phyloP scores from a whole-genome alignment of 2,888 invertebrate genomes.

The Junonia oenone region DNA sequence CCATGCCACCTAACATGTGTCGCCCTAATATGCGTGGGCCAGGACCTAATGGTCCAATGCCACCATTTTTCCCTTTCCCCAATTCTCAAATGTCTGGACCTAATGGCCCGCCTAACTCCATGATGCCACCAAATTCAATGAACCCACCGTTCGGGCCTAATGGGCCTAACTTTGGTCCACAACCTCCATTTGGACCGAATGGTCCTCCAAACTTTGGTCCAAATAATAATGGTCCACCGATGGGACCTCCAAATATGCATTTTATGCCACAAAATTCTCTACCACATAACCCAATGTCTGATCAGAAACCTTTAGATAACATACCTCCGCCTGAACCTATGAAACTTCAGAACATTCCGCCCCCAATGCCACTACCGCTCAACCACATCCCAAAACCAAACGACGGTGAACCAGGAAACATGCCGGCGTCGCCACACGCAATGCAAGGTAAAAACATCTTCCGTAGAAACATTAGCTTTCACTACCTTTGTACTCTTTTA shows the following conservation, averaged over 20 bases:
- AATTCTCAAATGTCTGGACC: constrained; percentile 43
- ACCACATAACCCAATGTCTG: constrained; percentile 39
- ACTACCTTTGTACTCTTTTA: constrained; percentile 11
- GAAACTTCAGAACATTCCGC: constrained; percentile 81
- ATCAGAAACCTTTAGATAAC: constrained; percentile 43
- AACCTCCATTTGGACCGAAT: constrained; percentile 61
- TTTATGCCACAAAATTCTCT: constrained; percentile 48
- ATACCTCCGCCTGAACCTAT: constrained; percentile 66
- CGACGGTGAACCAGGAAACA: constrained; percentile 79
- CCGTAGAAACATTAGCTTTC: neutral
- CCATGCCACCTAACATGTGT: constrained; percentile 47
- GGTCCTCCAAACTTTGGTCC: constrained; percentile 48
- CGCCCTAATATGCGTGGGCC: constrained; percentile 42
- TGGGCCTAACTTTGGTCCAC: constrained; percentile 55
- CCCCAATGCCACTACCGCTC: constrained; percentile 79
- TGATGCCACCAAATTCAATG: constrained; percentile 45
- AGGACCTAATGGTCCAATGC: constrained; percentile 47
- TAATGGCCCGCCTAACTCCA: constrained; percentile 48
- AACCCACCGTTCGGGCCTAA: constrained; percentile 59
- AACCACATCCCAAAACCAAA: constrained; percentile 82
- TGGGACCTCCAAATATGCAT: constrained; percentile 49
- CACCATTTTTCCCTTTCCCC: constrained; percentile 45
- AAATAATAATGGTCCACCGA: constrained; percentile 27
- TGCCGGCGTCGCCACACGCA: constrained; percentile 63
- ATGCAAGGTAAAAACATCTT: constrained; percentile 51